Conservation (phyloP, 1,140 invertebrate species). For the Daktulosphaira vitifoliae region DNA sequence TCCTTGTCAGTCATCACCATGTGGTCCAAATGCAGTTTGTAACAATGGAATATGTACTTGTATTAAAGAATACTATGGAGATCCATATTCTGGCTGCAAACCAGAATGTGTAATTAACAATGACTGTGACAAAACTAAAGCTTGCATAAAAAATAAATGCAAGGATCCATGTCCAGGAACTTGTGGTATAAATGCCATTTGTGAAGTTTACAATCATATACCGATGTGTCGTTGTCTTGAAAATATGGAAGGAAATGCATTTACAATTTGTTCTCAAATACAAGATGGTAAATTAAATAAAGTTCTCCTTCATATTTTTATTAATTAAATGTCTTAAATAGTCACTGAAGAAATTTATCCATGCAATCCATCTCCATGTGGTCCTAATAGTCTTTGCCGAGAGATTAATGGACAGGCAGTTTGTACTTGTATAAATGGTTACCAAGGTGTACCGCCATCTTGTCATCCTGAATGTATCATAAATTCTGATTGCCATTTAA, state of each 20-base stretch:
- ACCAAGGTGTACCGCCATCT: constrained; percentile 59
- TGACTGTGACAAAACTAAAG: constrained; percentile 54
- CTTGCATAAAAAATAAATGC: constrained; percentile 66
- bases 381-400: constrained; percentile 62
- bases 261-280: constrained; percentile 51
- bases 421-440: constrained; percentile 60
- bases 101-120: constrained; percentile 56
- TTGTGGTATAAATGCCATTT: constrained; percentile 60
- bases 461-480: constrained; percentile 65
- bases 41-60: constrained; percentile 53
- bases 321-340: background rate
- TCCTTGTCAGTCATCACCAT: constrained; percentile 56
- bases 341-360: constrained; percentile 33
- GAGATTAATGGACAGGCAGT: constrained; percentile 57
- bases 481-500: constrained; percentile 55
- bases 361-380: constrained; percentile 53
- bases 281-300: constrained; percentile 45
- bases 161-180: constrained; percentile 63
- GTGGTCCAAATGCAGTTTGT: constrained; percentile 64
- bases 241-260: constrained; percentile 62
- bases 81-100: constrained; percentile 54
- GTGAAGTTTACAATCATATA: constrained; percentile 60
- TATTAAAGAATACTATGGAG: constrained; percentile 52
- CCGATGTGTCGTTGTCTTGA: constrained; percentile 60
- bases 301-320: no score